Evolutionary conservation across 1,140 invertebrate genomes (phyloP).

Genomic region (Dryas iulia): DNA sequence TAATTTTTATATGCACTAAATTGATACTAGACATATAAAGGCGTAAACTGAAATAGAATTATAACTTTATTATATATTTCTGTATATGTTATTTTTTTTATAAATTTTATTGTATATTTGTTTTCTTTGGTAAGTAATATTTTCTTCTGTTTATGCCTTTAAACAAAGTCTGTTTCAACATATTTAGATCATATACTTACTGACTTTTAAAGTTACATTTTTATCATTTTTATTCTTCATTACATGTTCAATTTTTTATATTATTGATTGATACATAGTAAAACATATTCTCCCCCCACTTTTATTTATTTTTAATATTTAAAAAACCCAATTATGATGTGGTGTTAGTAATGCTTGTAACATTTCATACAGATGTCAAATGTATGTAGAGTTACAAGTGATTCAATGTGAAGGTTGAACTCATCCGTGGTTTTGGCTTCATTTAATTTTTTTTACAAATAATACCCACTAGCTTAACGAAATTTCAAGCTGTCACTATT

Average conservation of each 20-base stretch:
- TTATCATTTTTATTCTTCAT: neutral
- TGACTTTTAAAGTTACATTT: neutral
- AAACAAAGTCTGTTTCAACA: neutral
- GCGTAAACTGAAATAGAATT: constrained; percentile 1
- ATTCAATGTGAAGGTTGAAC: constrained; percentile 38
- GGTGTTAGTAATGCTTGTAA: constrained; percentile 18
- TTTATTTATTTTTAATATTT: no score
- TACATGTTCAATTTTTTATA: neutral
- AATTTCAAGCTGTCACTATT: constrained; percentile 74
- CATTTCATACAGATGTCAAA: neutral
- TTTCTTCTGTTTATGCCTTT: neutral
- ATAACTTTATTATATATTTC: no score
- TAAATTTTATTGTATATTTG: no score
- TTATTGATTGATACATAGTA: neutral
- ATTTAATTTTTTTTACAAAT: constrained; percentile 72
- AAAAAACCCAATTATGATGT: constrained; percentile 29
- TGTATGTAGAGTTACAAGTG: constrained; percentile 8
- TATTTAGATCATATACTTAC: neutral
- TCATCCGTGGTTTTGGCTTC: constrained; percentile 80
- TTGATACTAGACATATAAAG: neutral
- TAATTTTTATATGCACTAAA: neutral
- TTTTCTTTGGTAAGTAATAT: no score
- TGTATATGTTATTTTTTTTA: no score
- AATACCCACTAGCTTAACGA: constrained; percentile 78
- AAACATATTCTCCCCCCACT: no score